Evolutionary conservation across 1,140 invertebrate genomes (phyloP), one percentile per base, ranked within the genome.

Genomic region (Acromyrmex heyeri): DNA sequence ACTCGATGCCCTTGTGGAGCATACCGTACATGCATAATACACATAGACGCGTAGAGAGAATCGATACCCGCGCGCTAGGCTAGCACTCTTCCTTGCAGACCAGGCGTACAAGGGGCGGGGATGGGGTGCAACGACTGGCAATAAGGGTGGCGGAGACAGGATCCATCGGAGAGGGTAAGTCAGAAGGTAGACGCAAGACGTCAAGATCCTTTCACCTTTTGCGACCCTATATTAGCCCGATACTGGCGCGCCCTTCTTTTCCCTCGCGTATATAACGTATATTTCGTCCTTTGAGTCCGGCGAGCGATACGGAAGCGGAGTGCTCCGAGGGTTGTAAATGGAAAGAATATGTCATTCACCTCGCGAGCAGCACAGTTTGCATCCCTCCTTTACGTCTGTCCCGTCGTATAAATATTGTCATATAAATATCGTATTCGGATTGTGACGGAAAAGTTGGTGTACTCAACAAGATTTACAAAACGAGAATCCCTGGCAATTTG

Each of bases 1-100:
- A 90, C 88, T 88, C 78, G 79, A 64, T 90, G 88, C 73, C 89
- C 88, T 79, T 48, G 85, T 87, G 76, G 57, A 65, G 65, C 86
- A 78, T 72, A 75, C 62, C 73, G 48, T 81, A 67, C 61, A 87
- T 77, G 21, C 88, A 69, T 76, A 86, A 77, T 85, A 62, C 57
- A 44, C 77, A 55, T 77, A 72, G 34, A 78, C 57, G 44, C 14
- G 34, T 59, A 24, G 14, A 16, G 50, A 76, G 83, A 89, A 89
- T 89, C 87, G 88, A 90, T 89, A 90, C 50, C n/a, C 70, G 12
- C 55, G 55, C 70, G 53, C 55, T 62, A 61, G 69, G 69, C 69
- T 34, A 55, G 77, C 62, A 61, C 79, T 83, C 79, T 83, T 70
- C 77, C 38, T 78, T 73, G 38, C 69, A 24, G 62, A 16, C n/a